These are phyloP conservation scores for Apocheima hispidaria DNA, from an alignment of 2,888 invertebrate genomes.

Conservation along the genomic window DNA sequence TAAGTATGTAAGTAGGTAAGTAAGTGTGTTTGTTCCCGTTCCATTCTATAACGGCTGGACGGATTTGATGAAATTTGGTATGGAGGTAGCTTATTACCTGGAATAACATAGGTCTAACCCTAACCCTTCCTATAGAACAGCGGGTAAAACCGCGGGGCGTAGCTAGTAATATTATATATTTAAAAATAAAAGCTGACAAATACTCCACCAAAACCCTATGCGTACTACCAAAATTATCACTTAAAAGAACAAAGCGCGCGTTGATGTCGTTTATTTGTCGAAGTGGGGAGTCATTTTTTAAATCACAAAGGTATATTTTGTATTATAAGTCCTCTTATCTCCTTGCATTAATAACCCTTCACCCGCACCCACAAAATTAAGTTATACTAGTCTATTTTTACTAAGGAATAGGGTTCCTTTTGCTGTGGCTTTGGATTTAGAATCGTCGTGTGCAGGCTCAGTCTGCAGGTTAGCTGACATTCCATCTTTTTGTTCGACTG, in stretches of 20 bases:
- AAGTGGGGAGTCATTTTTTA: conserved; percentile 35
- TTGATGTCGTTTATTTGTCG: conserved; percentile 38
- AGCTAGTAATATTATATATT: no score
- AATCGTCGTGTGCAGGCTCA: conserved; percentile 51
- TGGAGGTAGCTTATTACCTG: no score
- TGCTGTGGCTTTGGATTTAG: conserved; percentile 20
- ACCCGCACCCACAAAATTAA: background rate
- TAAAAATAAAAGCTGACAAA: conserved; percentile 7
- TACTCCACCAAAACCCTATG: conserved; percentile 8
- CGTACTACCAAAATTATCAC: conserved; percentile 23
- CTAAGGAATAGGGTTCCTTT: conserved; percentile 20
- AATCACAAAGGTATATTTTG: conserved; percentile 34
- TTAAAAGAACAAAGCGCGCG: conserved; percentile 26
- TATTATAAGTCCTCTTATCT: conserved; percentile 37
- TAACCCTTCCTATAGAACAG: no score
- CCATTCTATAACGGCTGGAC: no score
- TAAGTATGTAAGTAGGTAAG: no score
- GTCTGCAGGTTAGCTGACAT: conserved; percentile 73
- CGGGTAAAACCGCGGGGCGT: no score
- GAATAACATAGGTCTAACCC: no score
- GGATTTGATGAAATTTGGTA: no score
- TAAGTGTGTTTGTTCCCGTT: no score
- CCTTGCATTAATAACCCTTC: conserved; percentile 34
- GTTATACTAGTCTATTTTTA: background rate
- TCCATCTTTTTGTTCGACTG: conserved; percentile 72